A percentile compares a stretch with the other conserved stretches of the same genome.
phyloP scores from a whole-genome alignment of 2,888 invertebrate species.

The Pterostichus niger region DNA sequence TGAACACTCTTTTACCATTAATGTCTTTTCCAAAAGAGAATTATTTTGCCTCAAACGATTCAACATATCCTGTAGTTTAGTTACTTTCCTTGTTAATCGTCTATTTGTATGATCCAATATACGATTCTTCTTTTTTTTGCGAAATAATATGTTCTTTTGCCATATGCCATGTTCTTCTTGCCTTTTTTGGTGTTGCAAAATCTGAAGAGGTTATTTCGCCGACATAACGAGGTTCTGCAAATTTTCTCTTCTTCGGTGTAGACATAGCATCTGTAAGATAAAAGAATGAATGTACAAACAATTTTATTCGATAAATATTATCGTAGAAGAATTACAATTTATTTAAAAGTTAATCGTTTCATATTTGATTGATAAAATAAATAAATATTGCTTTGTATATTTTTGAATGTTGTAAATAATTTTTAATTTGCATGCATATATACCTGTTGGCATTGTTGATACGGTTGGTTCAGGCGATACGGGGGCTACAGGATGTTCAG shows the following conservation, averaged over 20 bases:
- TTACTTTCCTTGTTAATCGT: background rate
- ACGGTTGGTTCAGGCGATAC: no score
- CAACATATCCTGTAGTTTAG: background rate
- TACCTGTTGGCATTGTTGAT: no score
- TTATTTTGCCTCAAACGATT: background rate
- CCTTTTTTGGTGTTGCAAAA: background rate
- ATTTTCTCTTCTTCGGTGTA: constrained; percentile 16
- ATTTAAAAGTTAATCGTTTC: no score
- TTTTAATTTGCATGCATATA: no score
- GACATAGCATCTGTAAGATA: no score
- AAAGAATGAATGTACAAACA: no score
- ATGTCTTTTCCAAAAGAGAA: background rate
- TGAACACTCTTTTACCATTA: background rate
- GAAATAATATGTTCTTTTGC: background rate
- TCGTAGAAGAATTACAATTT: background rate
- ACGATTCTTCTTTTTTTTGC: background rate
- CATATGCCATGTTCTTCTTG: background rate
- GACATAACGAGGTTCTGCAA: constrained; percentile 6
- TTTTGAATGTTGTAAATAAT: no score
- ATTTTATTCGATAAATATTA: background rate
- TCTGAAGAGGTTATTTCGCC: background rate
- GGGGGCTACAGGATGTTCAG: no score
- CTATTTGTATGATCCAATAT: background rate
- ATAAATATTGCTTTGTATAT: no score
- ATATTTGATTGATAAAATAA: no score